Conservation (phyloP, 2,888 invertebrate species). For the Tolmerus cingulatus region DNA sequence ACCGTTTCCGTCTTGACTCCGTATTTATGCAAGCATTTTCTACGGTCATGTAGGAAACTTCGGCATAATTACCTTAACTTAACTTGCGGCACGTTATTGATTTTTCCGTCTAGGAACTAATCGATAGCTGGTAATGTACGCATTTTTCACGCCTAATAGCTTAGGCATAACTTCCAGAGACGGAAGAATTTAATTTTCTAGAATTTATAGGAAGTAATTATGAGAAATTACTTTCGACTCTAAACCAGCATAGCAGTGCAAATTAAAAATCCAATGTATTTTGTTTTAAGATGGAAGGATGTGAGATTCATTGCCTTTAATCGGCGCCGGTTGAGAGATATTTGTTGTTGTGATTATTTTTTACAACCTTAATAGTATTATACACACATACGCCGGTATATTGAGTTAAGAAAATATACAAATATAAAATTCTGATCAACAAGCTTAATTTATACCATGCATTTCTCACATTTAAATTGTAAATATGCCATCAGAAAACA, state of each 20-base stretch:
- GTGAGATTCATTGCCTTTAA: too few relatives aligned
- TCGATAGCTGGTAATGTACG: not conserved
- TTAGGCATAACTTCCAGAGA: not conserved
- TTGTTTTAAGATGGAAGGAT: too few relatives aligned
- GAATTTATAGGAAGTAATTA: not conserved
- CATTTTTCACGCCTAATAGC: not conserved
- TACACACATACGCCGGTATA: too few relatives aligned
- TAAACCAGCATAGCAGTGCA: not conserved
- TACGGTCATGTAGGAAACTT: constrained; percentile 5
- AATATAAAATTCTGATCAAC: too few relatives aligned
- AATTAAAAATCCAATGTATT: too few relatives aligned
- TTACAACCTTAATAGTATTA: too few relatives aligned
- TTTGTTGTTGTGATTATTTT: too few relatives aligned
- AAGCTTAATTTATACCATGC: too few relatives aligned
- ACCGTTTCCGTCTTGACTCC: not conserved
- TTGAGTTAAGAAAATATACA: too few relatives aligned
- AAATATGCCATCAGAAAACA: too few relatives aligned
- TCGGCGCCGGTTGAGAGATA: too few relatives aligned
- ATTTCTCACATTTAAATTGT: too few relatives aligned
- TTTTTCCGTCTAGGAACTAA: not conserved
- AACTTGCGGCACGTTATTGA: not conserved
- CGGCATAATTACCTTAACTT: not conserved
- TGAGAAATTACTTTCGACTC: not conserved
- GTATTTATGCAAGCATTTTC: not conserved
- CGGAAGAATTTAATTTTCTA: not conserved